Percentiles rank a stretch among this genome's conserved stretches.
These are phyloP conservation scores for Lordiphosa stackelbergi DNA, from an alignment of 1,140 invertebrate genomes.

Conservation along the genomic window DNA sequence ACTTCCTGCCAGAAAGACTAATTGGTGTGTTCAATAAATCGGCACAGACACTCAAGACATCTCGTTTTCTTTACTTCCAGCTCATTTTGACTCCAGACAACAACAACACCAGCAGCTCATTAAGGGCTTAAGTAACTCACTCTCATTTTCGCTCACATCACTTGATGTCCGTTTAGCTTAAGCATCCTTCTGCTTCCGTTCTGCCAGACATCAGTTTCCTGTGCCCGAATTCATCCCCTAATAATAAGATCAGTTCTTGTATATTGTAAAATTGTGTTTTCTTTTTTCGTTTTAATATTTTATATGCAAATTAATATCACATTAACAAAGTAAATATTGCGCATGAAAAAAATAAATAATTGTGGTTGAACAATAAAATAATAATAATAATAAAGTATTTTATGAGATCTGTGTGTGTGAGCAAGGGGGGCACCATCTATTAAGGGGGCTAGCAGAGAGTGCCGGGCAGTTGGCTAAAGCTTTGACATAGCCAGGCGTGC, in stretches of 20 bases:
- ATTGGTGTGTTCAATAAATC: too few species aligned
- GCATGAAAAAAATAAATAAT: slow-evolving; percentile 58
- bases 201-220: background rate
- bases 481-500: slow-evolving; percentile 61
- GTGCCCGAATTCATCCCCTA: background rate
- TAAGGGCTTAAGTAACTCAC: too few species aligned
- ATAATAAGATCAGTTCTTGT: slow-evolving; percentile 12
- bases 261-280: slow-evolving; percentile 39
- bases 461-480: slow-evolving; percentile 60
- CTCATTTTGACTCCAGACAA: too few species aligned
- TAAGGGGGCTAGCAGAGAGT: slow-evolving; percentile 45
- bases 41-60: too few species aligned
- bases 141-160: too few species aligned
- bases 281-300: slow-evolving; percentile 37
- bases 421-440: background rate
- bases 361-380: slow-evolving; percentile 37
- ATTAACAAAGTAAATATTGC: slow-evolving; percentile 70
- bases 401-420: slow-evolving; percentile 44
- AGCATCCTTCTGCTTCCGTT: too few species aligned
- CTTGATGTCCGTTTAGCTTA: too few species aligned
- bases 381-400: slow-evolving; percentile 22
- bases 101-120: too few species aligned
- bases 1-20: too few species aligned
- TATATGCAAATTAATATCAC: slow-evolving; percentile 70
- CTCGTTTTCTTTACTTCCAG: too few species aligned